Evolutionary conservation across 1,140 invertebrate genomes (phyloP).

Genomic region (Drosophila tsacasi): DNA sequence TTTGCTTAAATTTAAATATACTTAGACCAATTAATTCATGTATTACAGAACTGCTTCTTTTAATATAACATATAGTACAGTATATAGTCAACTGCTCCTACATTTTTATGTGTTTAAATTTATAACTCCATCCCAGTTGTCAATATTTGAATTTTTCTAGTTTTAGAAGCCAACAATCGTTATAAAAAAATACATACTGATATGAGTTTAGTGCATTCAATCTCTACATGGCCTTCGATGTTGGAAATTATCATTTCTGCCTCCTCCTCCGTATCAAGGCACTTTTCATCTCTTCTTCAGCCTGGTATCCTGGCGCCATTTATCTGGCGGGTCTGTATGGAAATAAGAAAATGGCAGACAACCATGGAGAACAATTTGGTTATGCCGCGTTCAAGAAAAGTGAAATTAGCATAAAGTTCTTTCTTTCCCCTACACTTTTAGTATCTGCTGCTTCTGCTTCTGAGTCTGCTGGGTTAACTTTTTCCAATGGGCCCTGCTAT

Average conservation of each 20-base stretch:
- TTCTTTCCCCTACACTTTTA: conserved; percentile 28
- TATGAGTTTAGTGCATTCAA: background rate
- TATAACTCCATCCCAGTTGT: background rate
- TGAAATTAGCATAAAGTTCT: conserved; percentile 78
- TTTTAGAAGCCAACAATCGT: background rate
- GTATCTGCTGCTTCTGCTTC: conserved; percentile 33
- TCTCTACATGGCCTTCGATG: conserved; percentile 46
- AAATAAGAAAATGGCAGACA: conserved; percentile 34
- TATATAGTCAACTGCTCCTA: background rate
- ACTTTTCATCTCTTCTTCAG: conserved; percentile 9
- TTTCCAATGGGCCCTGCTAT: conserved; percentile 48
- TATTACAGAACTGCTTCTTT: background rate
- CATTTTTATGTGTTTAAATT: background rate
- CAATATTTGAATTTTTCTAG: background rate
- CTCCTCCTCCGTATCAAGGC: conserved; percentile 12
- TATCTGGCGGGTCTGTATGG: conserved; percentile 42
- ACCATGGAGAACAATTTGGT: conserved; percentile 63
- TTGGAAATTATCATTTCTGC: conserved; percentile 60
- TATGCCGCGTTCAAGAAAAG: conserved; percentile 71
- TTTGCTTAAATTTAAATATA: background rate
- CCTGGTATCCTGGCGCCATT: conserved; percentile 59
- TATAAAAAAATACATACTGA: background rate
- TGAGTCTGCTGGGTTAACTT: conserved; percentile 52
- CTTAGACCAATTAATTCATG: background rate
- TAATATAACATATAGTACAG: background rate